Evolutionary conservation across 2,888 invertebrate genomes (phyloP).

Genomic region (Abrostola triplasia): DNA sequence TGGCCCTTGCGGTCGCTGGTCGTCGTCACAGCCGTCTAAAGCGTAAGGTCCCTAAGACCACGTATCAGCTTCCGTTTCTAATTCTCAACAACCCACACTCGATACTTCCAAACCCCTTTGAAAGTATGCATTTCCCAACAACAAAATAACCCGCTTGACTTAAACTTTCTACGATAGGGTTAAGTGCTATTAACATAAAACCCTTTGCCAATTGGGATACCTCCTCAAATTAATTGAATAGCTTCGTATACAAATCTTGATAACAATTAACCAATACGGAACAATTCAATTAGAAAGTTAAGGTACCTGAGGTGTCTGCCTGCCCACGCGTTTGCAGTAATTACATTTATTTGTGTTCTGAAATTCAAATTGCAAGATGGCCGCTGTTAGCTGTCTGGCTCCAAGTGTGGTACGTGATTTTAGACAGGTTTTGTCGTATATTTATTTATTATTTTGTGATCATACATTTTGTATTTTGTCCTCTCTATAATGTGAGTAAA

Average conservation of each 20-base stretch:
- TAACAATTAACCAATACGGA: conserved; percentile 41
- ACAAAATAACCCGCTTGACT: conserved; percentile 7
- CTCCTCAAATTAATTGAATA: conserved; percentile 29
- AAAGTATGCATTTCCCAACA: conserved; percentile 8
- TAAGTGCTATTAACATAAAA: conserved; percentile 36
- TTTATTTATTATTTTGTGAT: too few relatives aligned
- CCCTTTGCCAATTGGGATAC: conserved; percentile 27
- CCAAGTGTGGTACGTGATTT: not conserved
- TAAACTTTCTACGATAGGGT: conserved; percentile 17
- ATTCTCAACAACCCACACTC: not conserved
- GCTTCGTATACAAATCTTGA: conserved; percentile 34
- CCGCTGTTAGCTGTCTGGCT: not conserved
- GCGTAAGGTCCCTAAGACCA: not conserved
- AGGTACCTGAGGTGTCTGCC: conserved; percentile 5
- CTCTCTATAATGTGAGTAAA: too few relatives aligned
- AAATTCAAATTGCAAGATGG: conserved; percentile 4
- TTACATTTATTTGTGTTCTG: conserved; percentile 6
- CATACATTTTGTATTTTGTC: too few relatives aligned
- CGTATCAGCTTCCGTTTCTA: not conserved
- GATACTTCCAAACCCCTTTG: not conserved
- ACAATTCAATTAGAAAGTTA: conserved; percentile 35
- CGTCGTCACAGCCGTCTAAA: too few relatives aligned
- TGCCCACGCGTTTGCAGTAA: conserved; percentile 6
- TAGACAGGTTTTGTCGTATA: too few relatives aligned
- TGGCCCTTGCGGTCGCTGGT: too few relatives aligned